Conservation (phyloP, 1,140 invertebrate genomes). For the Aphelinus certus region DNA sequence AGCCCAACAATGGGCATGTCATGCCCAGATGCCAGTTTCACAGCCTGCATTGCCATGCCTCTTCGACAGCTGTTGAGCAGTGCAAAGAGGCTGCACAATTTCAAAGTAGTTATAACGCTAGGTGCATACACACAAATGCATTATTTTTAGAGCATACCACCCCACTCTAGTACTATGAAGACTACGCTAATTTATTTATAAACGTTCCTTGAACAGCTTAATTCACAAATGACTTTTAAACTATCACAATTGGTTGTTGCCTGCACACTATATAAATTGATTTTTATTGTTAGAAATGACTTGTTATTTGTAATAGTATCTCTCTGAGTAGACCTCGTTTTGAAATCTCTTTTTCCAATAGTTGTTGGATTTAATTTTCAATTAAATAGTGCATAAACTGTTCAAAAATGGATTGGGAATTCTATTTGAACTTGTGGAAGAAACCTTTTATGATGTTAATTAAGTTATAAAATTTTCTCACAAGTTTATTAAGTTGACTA, state of each 20-base stretch:
- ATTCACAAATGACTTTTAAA: slow-evolving; percentile 5
- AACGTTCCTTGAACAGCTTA: slow-evolving; percentile 4
- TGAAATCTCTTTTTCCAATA: too few species aligned
- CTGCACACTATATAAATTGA: neutral
- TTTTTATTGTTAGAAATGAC: neutral
- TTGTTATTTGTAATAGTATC: neutral
- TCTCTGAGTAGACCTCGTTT: neutral
- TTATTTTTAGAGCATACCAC: slow-evolving; percentile 39
- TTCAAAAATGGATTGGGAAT: too few species aligned
- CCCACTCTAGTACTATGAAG: slow-evolving; percentile 13
- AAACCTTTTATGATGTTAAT: too few species aligned
- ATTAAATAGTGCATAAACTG: too few species aligned
- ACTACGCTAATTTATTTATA: slow-evolving; percentile 25
- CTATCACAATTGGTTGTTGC: neutral
- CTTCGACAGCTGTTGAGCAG: slow-evolving; percentile 31
- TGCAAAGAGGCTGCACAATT: slow-evolving; percentile 37
- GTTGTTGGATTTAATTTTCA: too few species aligned
- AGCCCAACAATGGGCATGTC: slow-evolving; percentile 80
- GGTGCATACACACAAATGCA: slow-evolving; percentile 24
- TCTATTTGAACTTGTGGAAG: too few species aligned
- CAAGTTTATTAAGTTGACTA: too few species aligned
- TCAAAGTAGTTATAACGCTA: slow-evolving; percentile 45
- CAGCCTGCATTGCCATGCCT: slow-evolving; percentile 46
- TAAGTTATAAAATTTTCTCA: too few species aligned
- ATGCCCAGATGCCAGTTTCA: slow-evolving; percentile 57